Percentiles rank a stretch among this genome's conserved stretches.
Evolutionary conservation across 2,888 invertebrate genomes (phyloP).

Genomic region (Phaonia tiefii): DNA sequence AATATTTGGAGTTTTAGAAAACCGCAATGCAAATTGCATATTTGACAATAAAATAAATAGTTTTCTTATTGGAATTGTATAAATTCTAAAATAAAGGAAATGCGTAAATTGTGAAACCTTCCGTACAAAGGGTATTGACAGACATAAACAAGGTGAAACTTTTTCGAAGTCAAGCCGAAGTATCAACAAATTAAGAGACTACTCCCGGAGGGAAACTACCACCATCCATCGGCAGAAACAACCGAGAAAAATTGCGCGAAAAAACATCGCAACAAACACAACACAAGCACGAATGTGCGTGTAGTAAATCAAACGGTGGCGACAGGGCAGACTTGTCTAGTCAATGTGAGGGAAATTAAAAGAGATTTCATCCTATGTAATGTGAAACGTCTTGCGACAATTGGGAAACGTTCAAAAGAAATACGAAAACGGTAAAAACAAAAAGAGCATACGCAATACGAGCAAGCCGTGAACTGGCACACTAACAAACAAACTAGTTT

Average conservation of each 20-base stretch:
- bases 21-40: not conserved
- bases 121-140: not conserved
- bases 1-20: not conserved
- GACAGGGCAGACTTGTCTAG: constrained; percentile 50
- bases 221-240: constrained; percentile 43
- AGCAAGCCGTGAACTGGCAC: not conserved
- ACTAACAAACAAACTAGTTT: not conserved
- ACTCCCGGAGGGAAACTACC: constrained; percentile 30
- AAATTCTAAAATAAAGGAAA: no score
- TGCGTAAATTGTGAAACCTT: no score
- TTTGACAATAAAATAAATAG: not conserved
- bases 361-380: constrained; percentile 17
- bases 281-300: constrained; percentile 38
- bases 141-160: constrained; percentile 44
- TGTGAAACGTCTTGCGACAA: not conserved
- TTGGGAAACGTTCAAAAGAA: not conserved
- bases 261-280: constrained; percentile 47
- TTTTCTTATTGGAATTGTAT: not conserved
- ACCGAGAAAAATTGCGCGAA: constrained; percentile 60
- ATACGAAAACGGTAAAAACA: not conserved
- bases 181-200: constrained; percentile 34
- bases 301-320: not conserved
- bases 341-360: constrained; percentile 32
- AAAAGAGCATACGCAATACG: no score
- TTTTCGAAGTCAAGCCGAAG: constrained; percentile 34